A percentile compares a stretch with the other conserved stretches of the same genome.
These are phyloP conservation scores for Tholera decimalis DNA, from an alignment of 2,888 invertebrate genomes.

Conservation along the genomic window DNA sequence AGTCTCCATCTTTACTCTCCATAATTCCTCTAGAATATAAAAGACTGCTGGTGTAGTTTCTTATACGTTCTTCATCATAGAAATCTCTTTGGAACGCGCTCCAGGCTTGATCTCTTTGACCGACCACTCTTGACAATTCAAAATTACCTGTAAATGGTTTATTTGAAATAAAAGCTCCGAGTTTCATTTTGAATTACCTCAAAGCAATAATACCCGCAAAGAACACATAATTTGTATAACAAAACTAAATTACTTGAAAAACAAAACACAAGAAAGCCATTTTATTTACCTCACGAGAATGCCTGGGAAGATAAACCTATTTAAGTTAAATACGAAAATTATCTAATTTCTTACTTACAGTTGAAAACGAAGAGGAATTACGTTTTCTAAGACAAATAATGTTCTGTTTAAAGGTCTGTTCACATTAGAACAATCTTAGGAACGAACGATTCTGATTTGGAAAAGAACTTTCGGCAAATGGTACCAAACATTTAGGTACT, in stretches of 20 bases:
- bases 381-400: constrained; percentile 39
- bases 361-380: constrained; percentile 39
- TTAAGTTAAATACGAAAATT: constrained; percentile 42
- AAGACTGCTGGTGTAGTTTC: too few species aligned
- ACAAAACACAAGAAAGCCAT: constrained; percentile 16
- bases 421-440: not conserved
- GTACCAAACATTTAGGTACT: too few species aligned
- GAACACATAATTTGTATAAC: constrained; percentile 13
- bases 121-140: too few species aligned
- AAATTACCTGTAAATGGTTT: too few species aligned
- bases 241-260: constrained; percentile 18
- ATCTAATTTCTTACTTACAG: constrained; percentile 38
- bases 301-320: constrained; percentile 34
- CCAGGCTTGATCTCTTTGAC: too few species aligned
- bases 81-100: too few species aligned
- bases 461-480: too few species aligned
- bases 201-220: not conserved
- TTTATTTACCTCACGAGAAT: constrained; percentile 19
- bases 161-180: too few species aligned
- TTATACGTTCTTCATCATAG: too few species aligned
- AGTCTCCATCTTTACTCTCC: too few species aligned
- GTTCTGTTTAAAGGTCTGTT: constrained; percentile 21
- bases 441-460: too few species aligned
- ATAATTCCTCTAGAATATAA: too few species aligned
- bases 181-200: not conserved